Evolutionary conservation across 2,888 invertebrate species (phyloP).

Genomic region (Melieria crassipennis): DNA sequence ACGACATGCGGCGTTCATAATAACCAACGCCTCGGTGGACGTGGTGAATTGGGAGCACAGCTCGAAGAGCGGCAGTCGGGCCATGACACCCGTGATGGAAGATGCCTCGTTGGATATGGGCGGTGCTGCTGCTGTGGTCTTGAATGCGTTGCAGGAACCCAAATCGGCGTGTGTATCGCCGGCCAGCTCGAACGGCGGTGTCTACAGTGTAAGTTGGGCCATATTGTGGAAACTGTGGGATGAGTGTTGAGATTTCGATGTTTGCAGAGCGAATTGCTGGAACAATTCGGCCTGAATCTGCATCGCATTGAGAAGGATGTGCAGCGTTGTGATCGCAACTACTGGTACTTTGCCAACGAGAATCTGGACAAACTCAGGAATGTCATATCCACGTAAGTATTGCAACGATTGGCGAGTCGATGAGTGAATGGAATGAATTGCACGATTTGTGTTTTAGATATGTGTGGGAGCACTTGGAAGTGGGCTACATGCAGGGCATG

Average conservation of each 20-base stretch:
- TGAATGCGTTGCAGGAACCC: slow-evolving; percentile 63
- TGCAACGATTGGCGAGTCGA: background rate
- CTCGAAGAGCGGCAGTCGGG: slow-evolving; percentile 65
- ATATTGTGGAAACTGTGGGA: background rate
- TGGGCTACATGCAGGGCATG: slow-evolving; percentile 97
- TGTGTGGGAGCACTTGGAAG: slow-evolving; percentile 92
- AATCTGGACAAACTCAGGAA: slow-evolving; percentile 93
- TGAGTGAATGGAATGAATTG: no score
- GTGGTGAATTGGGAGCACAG: slow-evolving; percentile 66
- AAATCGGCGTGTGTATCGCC: slow-evolving; percentile 83
- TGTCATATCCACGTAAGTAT: slow-evolving; percentile 92
- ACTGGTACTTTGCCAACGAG: slow-evolving; percentile 88
- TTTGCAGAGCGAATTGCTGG: slow-evolving; percentile 81
- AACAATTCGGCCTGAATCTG: slow-evolving; percentile 85
- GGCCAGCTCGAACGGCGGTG: slow-evolving; percentile 90
- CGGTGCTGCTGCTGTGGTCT: slow-evolving; percentile 33
- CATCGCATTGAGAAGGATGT: slow-evolving; percentile 98
- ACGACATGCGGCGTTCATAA: slow-evolving; percentile 72
- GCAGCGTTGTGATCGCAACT: slow-evolving; percentile 93
- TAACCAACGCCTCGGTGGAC: slow-evolving; percentile 78
- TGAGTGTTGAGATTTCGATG: background rate
- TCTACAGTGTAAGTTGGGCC: slow-evolving; percentile 78
- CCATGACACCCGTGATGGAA: slow-evolving; percentile 72
- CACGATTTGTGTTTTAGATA: slow-evolving; percentile 70
- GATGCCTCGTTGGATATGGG: slow-evolving; percentile 58